These are phyloP conservation scores for Phenganax marumi DNA, from an alignment of 92 coral and sea anemone genomes.

Conservation along the genomic window DNA sequence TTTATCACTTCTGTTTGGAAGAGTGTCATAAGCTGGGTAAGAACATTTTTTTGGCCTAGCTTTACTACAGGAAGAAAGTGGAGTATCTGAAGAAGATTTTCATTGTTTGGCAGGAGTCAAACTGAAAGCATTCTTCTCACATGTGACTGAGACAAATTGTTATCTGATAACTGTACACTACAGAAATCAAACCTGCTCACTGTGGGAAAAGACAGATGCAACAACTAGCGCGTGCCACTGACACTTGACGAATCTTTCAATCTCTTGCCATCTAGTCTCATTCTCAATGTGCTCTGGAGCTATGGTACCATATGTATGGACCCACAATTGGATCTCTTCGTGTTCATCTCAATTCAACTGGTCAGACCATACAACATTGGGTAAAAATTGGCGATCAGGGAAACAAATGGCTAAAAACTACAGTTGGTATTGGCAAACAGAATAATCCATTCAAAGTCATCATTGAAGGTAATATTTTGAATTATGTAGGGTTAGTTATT, in stretches of 20 bases:
- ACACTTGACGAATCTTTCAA: neutral
- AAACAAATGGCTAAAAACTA: slow-evolving; percentile 71
- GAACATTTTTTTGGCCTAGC: too few relatives aligned
- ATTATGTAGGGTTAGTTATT: too few relatives aligned
- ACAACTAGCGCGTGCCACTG: neutral
- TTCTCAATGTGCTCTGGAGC: slow-evolving; percentile 72
- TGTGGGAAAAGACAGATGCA: neutral
- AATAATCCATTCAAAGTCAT: slow-evolving; percentile 74
- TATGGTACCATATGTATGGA: slow-evolving; percentile 99
- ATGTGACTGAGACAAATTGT: too few relatives aligned
- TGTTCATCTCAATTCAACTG: slow-evolving; percentile 73
- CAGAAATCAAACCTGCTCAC: too few relatives aligned
- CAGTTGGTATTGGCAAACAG: slow-evolving; percentile 82
- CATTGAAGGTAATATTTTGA: slow-evolving; percentile 63
- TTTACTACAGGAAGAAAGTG: too few relatives aligned
- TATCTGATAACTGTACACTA: too few relatives aligned
- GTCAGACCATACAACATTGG: slow-evolving; percentile 74
- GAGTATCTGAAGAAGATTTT: too few relatives aligned
- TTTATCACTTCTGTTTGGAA: too few relatives aligned
- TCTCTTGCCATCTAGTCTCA: slow-evolving; percentile 54
- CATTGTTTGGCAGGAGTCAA: too few relatives aligned
- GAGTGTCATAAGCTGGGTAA: too few relatives aligned
- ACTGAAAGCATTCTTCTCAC: too few relatives aligned
- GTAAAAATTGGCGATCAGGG: slow-evolving; percentile 86
- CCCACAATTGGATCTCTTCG: slow-evolving; percentile 73